phyloP scores from a whole-genome alignment of 2,888 invertebrate genomes.

The Podotricha telesiphe region DNA sequence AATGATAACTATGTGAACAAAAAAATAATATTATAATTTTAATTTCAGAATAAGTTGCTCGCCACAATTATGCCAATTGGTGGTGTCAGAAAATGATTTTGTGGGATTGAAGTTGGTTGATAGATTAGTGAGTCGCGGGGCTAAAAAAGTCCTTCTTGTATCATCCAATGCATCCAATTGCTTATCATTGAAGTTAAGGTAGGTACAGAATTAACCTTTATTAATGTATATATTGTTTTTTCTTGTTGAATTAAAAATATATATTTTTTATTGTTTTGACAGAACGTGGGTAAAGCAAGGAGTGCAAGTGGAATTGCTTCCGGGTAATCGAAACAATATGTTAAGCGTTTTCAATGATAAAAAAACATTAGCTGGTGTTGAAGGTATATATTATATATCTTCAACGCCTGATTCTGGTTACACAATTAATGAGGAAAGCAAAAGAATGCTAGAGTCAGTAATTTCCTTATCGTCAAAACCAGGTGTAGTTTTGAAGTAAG shows the following conservation, averaged over 20 bases:
- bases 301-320: conserved; percentile 12
- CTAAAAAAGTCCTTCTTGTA: conserved; percentile 53
- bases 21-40: too few relatives aligned
- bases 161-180: conserved; percentile 37
- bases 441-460: conserved; percentile 26
- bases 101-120: conserved; percentile 54
- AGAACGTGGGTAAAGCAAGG: conserved; percentile 34
- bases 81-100: conserved; percentile 54
- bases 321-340: background rate
- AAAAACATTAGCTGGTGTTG: conserved; percentile 17
- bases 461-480: conserved; percentile 10
- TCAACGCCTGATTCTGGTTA: conserved; percentile 7
- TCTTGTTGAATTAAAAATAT: too few relatives aligned
- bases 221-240: background rate
- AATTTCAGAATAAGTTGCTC: conserved; percentile 52
- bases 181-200: conserved; percentile 34
- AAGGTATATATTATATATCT: conserved; percentile 37
- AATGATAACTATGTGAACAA: too few relatives aligned
- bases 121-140: conserved; percentile 55
- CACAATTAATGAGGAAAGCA: conserved; percentile 8
- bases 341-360: conserved; percentile 15
- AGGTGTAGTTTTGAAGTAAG: conserved; percentile 33
- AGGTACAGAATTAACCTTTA: background rate
- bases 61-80: conserved; percentile 49
- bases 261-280: conserved; percentile 1